Evolutionary conservation across 2,888 invertebrate species (phyloP), one percentile per base, ranked within the genome.

Genomic region (Ichneumoninae sp.): DNA sequence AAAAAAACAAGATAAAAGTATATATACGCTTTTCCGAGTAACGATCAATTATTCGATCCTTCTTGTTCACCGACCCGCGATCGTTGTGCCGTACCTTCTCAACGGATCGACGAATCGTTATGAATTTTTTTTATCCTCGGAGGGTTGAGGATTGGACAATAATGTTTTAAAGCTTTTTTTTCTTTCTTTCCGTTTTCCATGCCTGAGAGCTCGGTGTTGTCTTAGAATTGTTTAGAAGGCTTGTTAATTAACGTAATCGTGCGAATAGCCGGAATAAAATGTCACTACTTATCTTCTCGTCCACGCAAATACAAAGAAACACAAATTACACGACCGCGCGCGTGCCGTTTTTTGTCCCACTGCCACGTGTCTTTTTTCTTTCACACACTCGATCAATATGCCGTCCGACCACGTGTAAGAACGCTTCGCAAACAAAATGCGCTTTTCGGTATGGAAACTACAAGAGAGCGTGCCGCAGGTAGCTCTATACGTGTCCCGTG

Each of bases 381-480:
- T 57, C 57, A 10, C 26, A 19, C 26, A 4, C 57, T 2, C 26
- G 10, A 10, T 57, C 19, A 4, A 19, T 4, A 26, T 57, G 26
- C 10, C 10, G 26, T 3, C 19, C 26, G 26, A 60, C 13, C 30
- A 71, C 71, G 76, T 66, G 85, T 79, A 85, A 83, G 84, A 86
- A 85, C 54, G 86, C 86, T 81, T 83, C 85, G 54, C 22, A 22
- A 54, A 22, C 10, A 54, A 22, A 54, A 22, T 10, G 54, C 54
- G 19, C 86, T 85, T 83, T 85, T 87, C 75, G 81, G 19, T 54
- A 82, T 81, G 47, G 73, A 73, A 68, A 81, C 69, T 69, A 40
- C 73, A 82, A 86, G 86, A 81, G 83, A 78, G 80, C 65, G 80
- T 83, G 83, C 86, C 85, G 82, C 83, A 74, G 86, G 85, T 86